A percentile compares a stretch with the other conserved stretches of the same genome.
Conservation (phyloP, 2,113 vertebrate species). For the Clarias gariepinus region DNA sequence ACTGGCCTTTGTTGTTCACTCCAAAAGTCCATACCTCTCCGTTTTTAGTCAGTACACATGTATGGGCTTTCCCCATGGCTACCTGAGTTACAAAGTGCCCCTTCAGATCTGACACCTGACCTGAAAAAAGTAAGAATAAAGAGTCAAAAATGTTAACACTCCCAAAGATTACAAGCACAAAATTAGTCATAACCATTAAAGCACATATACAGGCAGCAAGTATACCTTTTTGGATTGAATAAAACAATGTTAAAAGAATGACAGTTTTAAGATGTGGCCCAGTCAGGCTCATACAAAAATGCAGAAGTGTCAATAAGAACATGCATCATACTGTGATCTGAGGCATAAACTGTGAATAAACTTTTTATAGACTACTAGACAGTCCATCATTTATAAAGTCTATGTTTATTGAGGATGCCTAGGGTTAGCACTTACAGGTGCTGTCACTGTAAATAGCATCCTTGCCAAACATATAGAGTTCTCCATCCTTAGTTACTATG, state of each 20-base stretch:
- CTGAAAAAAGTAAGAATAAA: slow-evolving; percentile 65
- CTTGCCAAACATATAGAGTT: slow-evolving; percentile 99
- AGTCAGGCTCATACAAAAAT: neutral
- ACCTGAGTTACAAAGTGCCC: slow-evolving; percentile 97
- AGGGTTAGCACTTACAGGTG: slow-evolving; percentile 82
- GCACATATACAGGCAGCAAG: neutral
- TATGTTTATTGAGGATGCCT: slow-evolving; percentile 9
- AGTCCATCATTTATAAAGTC: slow-evolving; percentile 24
- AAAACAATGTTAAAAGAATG: neutral
- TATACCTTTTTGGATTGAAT: neutral
- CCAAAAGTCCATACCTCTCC: slow-evolving; percentile 99
- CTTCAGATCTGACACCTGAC: slow-evolving; percentile 95
- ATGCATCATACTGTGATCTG: neutral
- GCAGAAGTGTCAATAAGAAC: neutral
- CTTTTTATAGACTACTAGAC: neutral
- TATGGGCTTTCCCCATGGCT: slow-evolving; percentile 98
- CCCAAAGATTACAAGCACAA: neutral
- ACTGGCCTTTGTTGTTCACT: slow-evolving; percentile 98
- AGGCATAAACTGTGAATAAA: neutral
- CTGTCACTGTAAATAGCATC: slow-evolving; percentile 98
- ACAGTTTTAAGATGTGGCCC: neutral
- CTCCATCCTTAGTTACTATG: slow-evolving; percentile 96
- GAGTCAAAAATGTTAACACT: neutral
- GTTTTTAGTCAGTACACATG: slow-evolving; percentile 93
- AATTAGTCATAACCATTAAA: neutral